These are phyloP conservation scores for Myrmophylax atrothorax DNA, from an alignment of 2,113 vertebrate genomes.

Conservation along the genomic window DNA sequence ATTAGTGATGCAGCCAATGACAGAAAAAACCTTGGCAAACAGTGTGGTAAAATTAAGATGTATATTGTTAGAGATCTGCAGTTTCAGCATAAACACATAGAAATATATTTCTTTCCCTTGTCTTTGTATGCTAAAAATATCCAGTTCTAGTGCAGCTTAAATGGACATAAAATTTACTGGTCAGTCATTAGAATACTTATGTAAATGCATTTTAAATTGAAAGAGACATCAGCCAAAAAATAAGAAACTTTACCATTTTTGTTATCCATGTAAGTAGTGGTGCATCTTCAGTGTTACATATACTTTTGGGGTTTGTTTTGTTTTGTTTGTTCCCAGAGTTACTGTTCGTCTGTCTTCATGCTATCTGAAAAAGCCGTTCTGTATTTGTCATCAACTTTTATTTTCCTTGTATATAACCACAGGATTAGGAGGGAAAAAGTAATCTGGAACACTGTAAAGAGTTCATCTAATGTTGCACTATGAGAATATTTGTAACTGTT, in stretches of 20 bases:
- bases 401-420: not conserved
- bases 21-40: constrained; percentile 59
- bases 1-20: constrained; percentile 59
- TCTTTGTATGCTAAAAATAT: not conserved
- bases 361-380: not conserved
- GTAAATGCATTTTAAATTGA: not conserved
- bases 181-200: not conserved
- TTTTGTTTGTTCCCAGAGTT: not conserved
- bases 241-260: not conserved
- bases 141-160: not conserved
- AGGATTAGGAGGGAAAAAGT: not conserved
- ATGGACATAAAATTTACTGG: not conserved
- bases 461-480: not conserved
- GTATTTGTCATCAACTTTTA: not conserved
- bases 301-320: not conserved
- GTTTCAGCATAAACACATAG: not conserved
- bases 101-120: not conserved
- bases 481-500: not conserved
- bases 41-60: constrained; percentile 32
- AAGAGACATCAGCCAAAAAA: not conserved
- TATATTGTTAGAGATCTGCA: constrained; percentile 7
- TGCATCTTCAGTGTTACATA: not conserved
- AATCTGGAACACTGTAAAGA: not conserved
- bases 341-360: not conserved
- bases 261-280: not conserved